Evolutionary conservation across 2,113 vertebrate species (phyloP).

Genomic region (Callionymus lyra): DNA sequence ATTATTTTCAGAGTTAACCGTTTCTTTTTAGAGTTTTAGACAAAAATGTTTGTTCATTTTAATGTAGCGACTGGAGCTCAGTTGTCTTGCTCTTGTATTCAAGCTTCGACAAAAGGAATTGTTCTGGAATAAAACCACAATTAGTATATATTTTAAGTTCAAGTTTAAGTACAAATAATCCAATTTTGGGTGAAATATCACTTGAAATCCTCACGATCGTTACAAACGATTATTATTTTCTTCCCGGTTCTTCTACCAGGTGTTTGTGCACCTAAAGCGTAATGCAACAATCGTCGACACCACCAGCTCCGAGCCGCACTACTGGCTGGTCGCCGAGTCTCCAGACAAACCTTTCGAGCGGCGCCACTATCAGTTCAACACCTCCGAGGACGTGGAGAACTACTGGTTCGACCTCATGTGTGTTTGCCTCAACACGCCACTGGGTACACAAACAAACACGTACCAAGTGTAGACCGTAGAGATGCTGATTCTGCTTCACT

Average conservation of each 20-base stretch:
- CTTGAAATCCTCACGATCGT: neutral
- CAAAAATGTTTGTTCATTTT: too few relatives aligned
- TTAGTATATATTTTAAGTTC: too few relatives aligned
- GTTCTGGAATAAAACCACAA: too few relatives aligned
- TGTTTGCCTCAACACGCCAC: slow-evolving; percentile 89
- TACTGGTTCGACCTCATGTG: slow-evolving; percentile 96
- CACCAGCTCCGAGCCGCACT: slow-evolving; percentile 85
- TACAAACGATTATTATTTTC: neutral
- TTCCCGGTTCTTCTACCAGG: slow-evolving; percentile 48
- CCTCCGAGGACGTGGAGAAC: slow-evolving; percentile 78
- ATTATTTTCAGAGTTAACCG: too few relatives aligned
- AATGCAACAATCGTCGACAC: slow-evolving; percentile 82
- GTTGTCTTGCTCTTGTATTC: too few relatives aligned
- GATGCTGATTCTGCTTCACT: neutral
- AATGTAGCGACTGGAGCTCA: too few relatives aligned
- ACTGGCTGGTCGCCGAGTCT: slow-evolving; percentile 79
- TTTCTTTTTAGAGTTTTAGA: too few relatives aligned
- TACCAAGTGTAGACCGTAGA: neutral
- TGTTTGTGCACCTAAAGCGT: slow-evolving; percentile 80
- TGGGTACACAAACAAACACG: slow-evolving; percentile 64
- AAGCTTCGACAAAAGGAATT: too few relatives aligned
- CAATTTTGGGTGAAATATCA: neutral
- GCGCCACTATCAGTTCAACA: slow-evolving; percentile 70
- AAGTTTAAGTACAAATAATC: too few relatives aligned
- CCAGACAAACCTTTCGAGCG: slow-evolving; percentile 73